These are phyloP conservation scores for Rhorus exstirpatorius DNA, from an alignment of 2,888 invertebrate genomes.

Conservation along the genomic window DNA sequence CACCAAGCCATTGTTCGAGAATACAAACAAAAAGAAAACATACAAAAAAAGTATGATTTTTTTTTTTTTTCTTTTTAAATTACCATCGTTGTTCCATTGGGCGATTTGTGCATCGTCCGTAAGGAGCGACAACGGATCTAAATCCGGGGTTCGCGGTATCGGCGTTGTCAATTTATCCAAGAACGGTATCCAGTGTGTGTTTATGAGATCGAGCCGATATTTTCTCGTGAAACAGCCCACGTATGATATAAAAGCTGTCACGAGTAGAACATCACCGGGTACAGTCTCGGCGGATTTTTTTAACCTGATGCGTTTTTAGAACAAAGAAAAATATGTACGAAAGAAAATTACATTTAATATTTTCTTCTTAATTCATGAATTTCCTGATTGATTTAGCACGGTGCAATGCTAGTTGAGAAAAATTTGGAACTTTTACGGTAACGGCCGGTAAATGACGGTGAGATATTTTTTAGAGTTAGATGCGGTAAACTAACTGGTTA, in stretches of 20 bases:
- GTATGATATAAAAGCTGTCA: constrained; percentile 97
- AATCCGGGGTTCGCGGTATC: constrained; percentile 92
- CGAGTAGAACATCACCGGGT: constrained; percentile 95
- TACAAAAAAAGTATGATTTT: background rate
- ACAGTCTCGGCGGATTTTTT: constrained; percentile 91
- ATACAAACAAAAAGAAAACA: background rate
- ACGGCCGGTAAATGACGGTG: no score
- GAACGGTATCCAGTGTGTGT: constrained; percentile 93
- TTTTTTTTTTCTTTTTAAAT: constrained; percentile 2
- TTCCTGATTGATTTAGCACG: constrained; percentile 90
- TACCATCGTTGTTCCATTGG: constrained; percentile 96
- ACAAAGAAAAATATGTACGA: no score
- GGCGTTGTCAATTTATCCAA: constrained; percentile 90
- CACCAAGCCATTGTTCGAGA: no score
- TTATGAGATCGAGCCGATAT: constrained; percentile 92
- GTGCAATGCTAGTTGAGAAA: no score
- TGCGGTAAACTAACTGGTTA: no score
- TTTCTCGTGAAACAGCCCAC: constrained; percentile 96
- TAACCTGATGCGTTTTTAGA: constrained; percentile 90
- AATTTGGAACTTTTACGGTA: no score
- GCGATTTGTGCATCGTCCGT: constrained; percentile 97
- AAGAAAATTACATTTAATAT: background rate
- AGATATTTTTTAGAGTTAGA: no score
- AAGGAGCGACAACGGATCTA: constrained; percentile 94
- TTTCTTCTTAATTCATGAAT: constrained; percentile 5